phyloP scores from a whole-genome alignment of 2,888 invertebrate genomes.

The Smittia aterrima region DNA sequence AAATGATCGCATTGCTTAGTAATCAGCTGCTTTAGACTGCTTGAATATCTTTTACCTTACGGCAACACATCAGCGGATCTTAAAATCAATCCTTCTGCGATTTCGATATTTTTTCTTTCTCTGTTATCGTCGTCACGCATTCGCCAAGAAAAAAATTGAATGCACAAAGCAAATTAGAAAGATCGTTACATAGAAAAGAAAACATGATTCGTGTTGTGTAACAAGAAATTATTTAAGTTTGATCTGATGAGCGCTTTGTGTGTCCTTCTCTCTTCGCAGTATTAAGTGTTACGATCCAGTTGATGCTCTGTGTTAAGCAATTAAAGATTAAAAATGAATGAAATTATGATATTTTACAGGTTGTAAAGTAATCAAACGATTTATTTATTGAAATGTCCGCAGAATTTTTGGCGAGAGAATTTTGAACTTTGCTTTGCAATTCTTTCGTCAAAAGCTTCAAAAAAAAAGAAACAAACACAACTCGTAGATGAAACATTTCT shows the following conservation, averaged over 20 bases:
- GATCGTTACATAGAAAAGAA: too few relatives aligned
- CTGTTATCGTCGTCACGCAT: too few relatives aligned
- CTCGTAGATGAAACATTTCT: too few relatives aligned
- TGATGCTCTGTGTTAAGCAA: neutral
- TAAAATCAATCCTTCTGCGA: neutral
- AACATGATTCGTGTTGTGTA: too few relatives aligned
- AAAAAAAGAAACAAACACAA: too few relatives aligned
- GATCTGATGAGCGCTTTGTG: neutral
- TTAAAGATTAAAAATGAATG: neutral
- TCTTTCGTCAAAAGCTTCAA: too few relatives aligned
- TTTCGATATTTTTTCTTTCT: too few relatives aligned
- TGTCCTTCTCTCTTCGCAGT: conserved; percentile 17
- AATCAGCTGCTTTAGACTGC: conserved; percentile 15
- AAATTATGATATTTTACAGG: neutral
- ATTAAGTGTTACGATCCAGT: conserved; percentile 5
- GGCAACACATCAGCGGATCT: neutral
- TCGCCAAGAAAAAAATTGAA: too few relatives aligned
- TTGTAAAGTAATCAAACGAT: neutral
- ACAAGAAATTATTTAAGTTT: neutral
- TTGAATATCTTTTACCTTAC: neutral
- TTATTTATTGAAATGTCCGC: conserved; percentile 15
- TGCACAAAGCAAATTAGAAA: too few relatives aligned
- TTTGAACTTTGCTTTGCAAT: neutral
- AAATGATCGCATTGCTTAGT: conserved; percentile 54
- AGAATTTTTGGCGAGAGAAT: neutral